These are phyloP conservation scores for Harpalus rufipes DNA, from an alignment of 2,888 invertebrate genomes.

Conservation along the genomic window DNA sequence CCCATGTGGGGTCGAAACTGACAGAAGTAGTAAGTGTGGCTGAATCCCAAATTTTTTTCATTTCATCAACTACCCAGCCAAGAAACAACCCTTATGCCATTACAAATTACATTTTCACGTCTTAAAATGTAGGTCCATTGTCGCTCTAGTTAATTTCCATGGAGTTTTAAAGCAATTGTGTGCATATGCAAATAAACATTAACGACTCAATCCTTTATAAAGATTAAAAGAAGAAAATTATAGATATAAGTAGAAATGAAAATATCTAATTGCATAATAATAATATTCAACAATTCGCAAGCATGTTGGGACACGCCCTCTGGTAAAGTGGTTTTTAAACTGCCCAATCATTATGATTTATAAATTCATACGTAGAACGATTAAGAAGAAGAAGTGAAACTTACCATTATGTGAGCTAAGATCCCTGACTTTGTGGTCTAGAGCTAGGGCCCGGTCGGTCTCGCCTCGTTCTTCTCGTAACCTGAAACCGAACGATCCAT, in stretches of 20 bases:
- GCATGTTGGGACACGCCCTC: slow-evolving; percentile 21
- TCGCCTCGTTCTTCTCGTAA: slow-evolving; percentile 93
- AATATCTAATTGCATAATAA: slow-evolving; percentile 49
- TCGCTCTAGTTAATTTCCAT: no score
- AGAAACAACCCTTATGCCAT: no score
- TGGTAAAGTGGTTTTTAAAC: slow-evolving; percentile 63
- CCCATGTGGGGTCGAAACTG: no score
- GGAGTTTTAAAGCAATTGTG: no score
- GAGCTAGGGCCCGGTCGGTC: slow-evolving; percentile 88
- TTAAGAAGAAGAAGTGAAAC: slow-evolving; percentile 70
- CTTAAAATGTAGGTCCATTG: no score
- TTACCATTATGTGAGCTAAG: slow-evolving; percentile 93
- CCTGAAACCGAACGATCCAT: slow-evolving; percentile 81
- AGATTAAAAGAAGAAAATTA: slow-evolving; percentile 12
- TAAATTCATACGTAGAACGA: slow-evolving; percentile 53
- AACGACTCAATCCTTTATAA: no score
- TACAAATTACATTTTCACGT: no score
- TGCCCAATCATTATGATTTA: slow-evolving; percentile 65
- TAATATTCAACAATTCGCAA: slow-evolving; percentile 56
- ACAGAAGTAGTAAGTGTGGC: no score
- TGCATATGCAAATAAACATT: no score
- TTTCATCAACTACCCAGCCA: no score
- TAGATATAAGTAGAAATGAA: slow-evolving; percentile 5
- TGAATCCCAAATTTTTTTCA: no score
- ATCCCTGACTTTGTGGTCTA: slow-evolving; percentile 91